phyloP scores from a whole-genome alignment of 2,888 invertebrate genomes.

The Teinopalpus imperialis region DNA sequence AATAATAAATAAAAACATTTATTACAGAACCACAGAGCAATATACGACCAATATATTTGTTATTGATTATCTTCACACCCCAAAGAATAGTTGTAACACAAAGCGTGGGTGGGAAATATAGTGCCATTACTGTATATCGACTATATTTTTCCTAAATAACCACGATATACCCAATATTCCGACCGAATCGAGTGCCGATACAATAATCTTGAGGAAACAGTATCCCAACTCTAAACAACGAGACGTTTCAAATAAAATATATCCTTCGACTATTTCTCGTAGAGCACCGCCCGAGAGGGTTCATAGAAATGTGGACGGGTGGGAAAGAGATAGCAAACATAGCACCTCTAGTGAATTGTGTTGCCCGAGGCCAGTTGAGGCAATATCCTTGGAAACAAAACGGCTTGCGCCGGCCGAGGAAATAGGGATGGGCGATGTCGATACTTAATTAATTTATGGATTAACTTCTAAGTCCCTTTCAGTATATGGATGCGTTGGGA shows the following conservation, averaged over 20 bases:
- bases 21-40: no score
- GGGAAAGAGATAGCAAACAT: slow-evolving; percentile 34
- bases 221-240: slow-evolving; percentile 33
- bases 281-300: slow-evolving; percentile 31
- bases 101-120: neutral
- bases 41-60: neutral
- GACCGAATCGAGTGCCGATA: slow-evolving; percentile 16
- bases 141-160: slow-evolving; percentile 17
- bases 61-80: neutral
- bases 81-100: neutral
- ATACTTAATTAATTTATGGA: slow-evolving; percentile 27
- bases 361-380: slow-evolving; percentile 48
- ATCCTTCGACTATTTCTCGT: slow-evolving; percentile 40
- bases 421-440: slow-evolving; percentile 31
- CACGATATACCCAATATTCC: slow-evolving; percentile 11
- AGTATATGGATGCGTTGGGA: neutral
- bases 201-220: slow-evolving; percentile 21
- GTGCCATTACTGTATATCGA: slow-evolving; percentile 1
- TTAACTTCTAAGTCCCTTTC: slow-evolving; percentile 15
- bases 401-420: slow-evolving; percentile 30
- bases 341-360: slow-evolving; percentile 34
- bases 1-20: no score
- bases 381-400: slow-evolving; percentile 47
- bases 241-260: slow-evolving; percentile 48
- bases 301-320: slow-evolving; percentile 31